Evolutionary conservation across 2,113 vertebrate species (phyloP), one percentile per base, ranked within the genome.

Genomic region (Hemibagrus wyckioides): DNA sequence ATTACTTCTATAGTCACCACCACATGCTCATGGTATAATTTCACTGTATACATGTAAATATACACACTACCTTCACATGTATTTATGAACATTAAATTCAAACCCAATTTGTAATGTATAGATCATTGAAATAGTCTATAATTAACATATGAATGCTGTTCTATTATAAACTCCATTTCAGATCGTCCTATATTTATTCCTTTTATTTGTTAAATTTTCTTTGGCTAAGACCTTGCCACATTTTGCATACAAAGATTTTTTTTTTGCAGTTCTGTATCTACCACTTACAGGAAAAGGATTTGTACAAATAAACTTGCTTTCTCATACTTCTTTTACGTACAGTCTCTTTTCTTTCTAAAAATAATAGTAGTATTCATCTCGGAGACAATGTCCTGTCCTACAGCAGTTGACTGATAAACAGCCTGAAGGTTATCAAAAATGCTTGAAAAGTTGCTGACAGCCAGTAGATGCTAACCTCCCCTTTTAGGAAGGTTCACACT

Each of bases 21-120:
- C 28, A 75, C n/a, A 76, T 33, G 5, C 79, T 30, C 14, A 57
- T 86, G 41, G 25, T 80, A n/a, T n/a, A n/a, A n/a, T n/a, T n/a
- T n/a, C 19, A 30, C 28, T 89, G 80, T 33, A 83, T n/a, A 77
- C 81, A 59, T 77, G 84, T 65, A 85, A 75, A 88, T 82, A 54
- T 71, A 21, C 73, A 41, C 73, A 76, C 28, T 30, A 54, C 6
- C 9, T 59, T 71, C 82, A 89, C 80, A 71, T 85, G 23, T 84
- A 80, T 52, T 76, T 86, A 65, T 83, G 69, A 54, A 83, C 13
- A 39, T 52, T 82, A 54, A 5, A 76, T 28, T 44, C 44, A 30
- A 44, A 52, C 33, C 11, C 6, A 2, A 11, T 56, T 71, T 25
- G 54, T 28, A 33, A 25, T 50, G 59, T 15, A 63, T 28, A 63